A percentile compares a stretch with the other conserved stretches of the same genome.
phyloP scores from a whole-genome alignment of 2,113 vertebrate genomes.

The Nothocercus nigrocapillus region DNA sequence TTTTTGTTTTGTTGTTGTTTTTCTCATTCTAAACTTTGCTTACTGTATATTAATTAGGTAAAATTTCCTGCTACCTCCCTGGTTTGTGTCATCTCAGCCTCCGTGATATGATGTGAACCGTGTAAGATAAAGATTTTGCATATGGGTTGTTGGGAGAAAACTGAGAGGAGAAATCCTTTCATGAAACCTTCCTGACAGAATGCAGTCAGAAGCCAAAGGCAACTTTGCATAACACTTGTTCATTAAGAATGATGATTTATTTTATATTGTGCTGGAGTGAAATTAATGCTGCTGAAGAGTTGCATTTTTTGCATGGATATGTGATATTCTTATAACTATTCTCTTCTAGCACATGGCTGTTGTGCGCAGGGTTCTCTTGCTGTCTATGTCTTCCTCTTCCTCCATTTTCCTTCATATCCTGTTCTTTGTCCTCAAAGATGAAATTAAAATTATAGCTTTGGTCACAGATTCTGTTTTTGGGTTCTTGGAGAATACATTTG shows the following conservation, averaged over 20 bases:
- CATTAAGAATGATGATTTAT: neutral
- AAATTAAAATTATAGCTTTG: neutral
- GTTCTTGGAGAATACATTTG: neutral
- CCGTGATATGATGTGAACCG: neutral
- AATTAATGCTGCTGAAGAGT: neutral
- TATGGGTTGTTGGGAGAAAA: neutral
- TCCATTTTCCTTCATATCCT: neutral
- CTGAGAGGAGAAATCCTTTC: neutral
- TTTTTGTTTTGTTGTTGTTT: neutral
- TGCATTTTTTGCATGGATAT: neutral
- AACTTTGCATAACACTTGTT: neutral
- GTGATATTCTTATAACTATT: neutral
- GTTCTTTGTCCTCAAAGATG: neutral
- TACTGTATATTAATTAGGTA: neutral
- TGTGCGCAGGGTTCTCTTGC: neutral
- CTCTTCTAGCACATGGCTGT: neutral
- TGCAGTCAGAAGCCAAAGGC: neutral
- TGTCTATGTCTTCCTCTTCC: neutral
- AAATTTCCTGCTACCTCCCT: neutral
- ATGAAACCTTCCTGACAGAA: neutral
- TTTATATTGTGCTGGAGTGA: neutral
- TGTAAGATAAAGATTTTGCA: neutral
- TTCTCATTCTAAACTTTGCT: neutral
- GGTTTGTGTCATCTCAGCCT: neutral
- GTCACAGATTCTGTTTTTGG: neutral